Conservation (phyloP, 2,113 vertebrate species). For the Nothobranchius kuhntae region DNA sequence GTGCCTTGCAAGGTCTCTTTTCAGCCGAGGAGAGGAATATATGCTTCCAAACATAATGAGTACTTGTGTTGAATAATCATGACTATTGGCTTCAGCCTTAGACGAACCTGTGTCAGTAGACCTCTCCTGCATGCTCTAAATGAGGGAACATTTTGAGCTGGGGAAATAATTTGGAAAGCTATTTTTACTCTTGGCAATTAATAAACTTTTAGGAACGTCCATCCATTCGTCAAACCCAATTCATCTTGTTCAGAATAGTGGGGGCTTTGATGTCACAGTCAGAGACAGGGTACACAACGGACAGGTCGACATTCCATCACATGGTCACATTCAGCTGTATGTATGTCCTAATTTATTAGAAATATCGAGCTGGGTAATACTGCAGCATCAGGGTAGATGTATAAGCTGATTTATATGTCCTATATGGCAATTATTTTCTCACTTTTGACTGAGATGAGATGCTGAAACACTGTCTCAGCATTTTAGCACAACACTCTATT, state of each 20-base stretch:
- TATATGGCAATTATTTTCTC: conserved; percentile 13
- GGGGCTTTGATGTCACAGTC: not conserved
- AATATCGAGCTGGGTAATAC: not conserved
- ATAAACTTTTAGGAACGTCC: not conserved
- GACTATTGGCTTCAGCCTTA: too few relatives aligned
- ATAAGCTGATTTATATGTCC: conserved; percentile 5
- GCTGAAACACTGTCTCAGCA: conserved; percentile 49
- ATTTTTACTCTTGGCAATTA: conserved; percentile 20
- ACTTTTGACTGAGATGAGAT: conserved; percentile 34
- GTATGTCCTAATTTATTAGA: not conserved
- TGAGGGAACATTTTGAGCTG: not conserved
- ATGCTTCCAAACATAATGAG: too few relatives aligned
- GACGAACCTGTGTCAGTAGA: too few relatives aligned
- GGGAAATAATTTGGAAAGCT: not conserved
- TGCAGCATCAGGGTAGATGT: not conserved
- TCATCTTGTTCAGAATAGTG: not conserved
- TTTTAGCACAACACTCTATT: conserved; percentile 44
- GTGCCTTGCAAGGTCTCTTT: too few relatives aligned
- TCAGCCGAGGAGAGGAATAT: too few relatives aligned
- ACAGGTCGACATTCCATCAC: not conserved
- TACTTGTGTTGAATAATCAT: too few relatives aligned
- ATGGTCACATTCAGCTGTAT: not conserved
- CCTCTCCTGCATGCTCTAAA: not conserved
- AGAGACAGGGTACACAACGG: not conserved
- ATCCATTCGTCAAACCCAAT: not conserved